Evolutionary conservation across 2,888 invertebrate genomes (phyloP).

Genomic region (Diaphora mendica): DNA sequence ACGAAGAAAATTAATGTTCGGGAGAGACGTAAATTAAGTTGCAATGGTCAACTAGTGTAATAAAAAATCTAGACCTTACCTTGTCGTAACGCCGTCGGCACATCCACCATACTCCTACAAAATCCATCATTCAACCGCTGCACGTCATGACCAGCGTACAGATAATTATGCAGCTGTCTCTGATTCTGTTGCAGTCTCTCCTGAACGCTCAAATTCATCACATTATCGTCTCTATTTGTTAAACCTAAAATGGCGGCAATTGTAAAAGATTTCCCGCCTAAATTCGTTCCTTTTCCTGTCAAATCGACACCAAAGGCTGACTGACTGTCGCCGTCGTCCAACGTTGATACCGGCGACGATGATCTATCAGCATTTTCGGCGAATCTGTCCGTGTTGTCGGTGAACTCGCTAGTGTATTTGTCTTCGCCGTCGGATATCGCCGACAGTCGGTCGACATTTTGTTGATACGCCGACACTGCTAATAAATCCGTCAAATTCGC

Average conservation of each 20-base stretch:
- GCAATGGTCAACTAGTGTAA: too few species aligned
- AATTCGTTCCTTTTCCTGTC: slow-evolving; percentile 77
- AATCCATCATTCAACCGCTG: slow-evolving; percentile 77
- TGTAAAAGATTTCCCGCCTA: slow-evolving; percentile 91
- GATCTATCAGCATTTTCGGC: slow-evolving; percentile 65
- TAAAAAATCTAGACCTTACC: slow-evolving; percentile 56
- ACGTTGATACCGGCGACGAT: slow-evolving; percentile 73
- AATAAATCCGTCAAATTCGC: slow-evolving; percentile 74
- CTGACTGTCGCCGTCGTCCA: slow-evolving; percentile 77
- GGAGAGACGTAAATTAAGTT: too few species aligned
- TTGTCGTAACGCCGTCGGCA: slow-evolving; percentile 70
- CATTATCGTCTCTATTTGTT: slow-evolving; percentile 84
- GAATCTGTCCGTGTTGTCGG: slow-evolving; percentile 56
- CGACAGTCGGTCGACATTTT: slow-evolving; percentile 67
- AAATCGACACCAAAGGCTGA: slow-evolving; percentile 79
- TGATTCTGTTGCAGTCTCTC: slow-evolving; percentile 78
- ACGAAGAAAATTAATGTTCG: too few species aligned
- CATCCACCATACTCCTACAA: slow-evolving; percentile 67
- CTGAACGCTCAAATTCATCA: slow-evolving; percentile 86
- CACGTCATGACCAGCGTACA: slow-evolving; percentile 78
- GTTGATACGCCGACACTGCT: slow-evolving; percentile 72
- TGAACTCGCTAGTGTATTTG: slow-evolving; percentile 60
- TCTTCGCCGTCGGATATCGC: slow-evolving; percentile 66
- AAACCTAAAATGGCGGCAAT: slow-evolving; percentile 95
- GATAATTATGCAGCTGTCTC: slow-evolving; percentile 75